A percentile compares a stretch with the other conserved stretches of the same genome.
phyloP scores from a whole-genome alignment of 1,140 invertebrate genomes.

The Globodera rostochiensis region DNA sequence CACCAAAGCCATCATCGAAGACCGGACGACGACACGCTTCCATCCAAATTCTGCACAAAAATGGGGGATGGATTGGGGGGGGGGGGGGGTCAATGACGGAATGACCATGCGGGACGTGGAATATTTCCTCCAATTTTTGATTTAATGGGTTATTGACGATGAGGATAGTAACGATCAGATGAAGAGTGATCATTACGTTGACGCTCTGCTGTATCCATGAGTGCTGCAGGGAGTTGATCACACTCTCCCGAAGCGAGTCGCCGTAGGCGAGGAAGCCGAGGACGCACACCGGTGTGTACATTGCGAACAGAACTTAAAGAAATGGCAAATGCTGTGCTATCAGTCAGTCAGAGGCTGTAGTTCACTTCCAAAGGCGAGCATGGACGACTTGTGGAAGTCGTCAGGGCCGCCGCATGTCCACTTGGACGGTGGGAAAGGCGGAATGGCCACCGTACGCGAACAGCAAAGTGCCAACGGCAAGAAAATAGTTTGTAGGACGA shows the following conservation, averaged over 20 bases:
- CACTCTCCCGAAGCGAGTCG: slow-evolving; percentile 58
- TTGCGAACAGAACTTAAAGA: slow-evolving; percentile 56
- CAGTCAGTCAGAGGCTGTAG: not conserved
- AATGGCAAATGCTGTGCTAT: not conserved
- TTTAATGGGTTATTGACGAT: slow-evolving; percentile 62
- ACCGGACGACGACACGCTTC: slow-evolving; percentile 77
- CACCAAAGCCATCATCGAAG: slow-evolving; percentile 74
- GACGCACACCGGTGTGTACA: slow-evolving; percentile 61
- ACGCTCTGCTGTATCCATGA: slow-evolving; percentile 60
- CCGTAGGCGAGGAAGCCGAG: slow-evolving; percentile 61
- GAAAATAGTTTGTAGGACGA: slow-evolving; percentile 66
- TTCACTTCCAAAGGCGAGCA: slow-evolving; percentile 66
- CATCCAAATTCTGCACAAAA: slow-evolving; percentile 75
- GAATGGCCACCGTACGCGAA: slow-evolving; percentile 68
- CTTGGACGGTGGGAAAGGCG: slow-evolving; percentile 69
- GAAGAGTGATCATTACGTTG: slow-evolving; percentile 62
- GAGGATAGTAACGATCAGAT: slow-evolving; percentile 62
- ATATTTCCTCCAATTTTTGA: slow-evolving; percentile 62
- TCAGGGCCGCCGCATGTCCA: slow-evolving; percentile 68
- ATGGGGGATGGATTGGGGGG: not conserved
- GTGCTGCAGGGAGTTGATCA: slow-evolving; percentile 61
- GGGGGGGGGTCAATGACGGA: not conserved
- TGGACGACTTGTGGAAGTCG: slow-evolving; percentile 66
- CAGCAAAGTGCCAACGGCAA: slow-evolving; percentile 67
- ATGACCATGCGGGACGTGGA: slow-evolving; percentile 58